Conservation (phyloP, 2,113 vertebrate genomes). For the Gnathonemus longibarbis region DNA sequence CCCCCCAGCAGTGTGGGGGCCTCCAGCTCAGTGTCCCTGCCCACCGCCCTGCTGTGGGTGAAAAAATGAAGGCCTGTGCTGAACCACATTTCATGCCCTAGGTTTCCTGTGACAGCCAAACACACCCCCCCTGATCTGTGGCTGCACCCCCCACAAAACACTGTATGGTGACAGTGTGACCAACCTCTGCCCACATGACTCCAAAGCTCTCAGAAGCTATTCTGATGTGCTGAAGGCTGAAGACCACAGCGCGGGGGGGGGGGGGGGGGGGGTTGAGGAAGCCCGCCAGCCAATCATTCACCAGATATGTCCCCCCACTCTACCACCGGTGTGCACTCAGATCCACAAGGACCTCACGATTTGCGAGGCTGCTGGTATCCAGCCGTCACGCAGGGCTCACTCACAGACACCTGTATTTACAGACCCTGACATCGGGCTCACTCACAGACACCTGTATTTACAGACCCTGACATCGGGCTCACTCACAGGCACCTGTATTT, state of each 20-base stretch:
- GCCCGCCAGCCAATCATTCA: background rate
- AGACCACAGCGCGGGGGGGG: background rate
- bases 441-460: too few relatives aligned
- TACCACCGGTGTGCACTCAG: background rate
- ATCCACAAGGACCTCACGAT: background rate
- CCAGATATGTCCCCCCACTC: background rate
- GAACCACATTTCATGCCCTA: background rate
- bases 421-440: background rate
- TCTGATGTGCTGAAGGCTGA: background rate
- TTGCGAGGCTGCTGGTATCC: background rate
- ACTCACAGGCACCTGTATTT: background rate
- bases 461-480: background rate
- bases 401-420: background rate
- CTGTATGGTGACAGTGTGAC: slow-evolving; percentile 1
- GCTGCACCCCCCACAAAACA: background rate
- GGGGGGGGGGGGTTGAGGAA: too few relatives aligned
- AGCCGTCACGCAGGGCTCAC: background rate
- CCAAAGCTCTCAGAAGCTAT: background rate
- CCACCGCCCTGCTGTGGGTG: background rate
- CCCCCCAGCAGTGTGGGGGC: background rate
- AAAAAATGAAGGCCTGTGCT: background rate
- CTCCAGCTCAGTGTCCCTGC: background rate
- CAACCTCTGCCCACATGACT: background rate
- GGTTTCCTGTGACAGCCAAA: background rate
- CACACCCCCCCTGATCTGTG: background rate